A percentile compares a stretch with the other conserved stretches of the same genome.
Conservation (phyloP, 2,888 invertebrate genomes). For the Metalampra italica region DNA sequence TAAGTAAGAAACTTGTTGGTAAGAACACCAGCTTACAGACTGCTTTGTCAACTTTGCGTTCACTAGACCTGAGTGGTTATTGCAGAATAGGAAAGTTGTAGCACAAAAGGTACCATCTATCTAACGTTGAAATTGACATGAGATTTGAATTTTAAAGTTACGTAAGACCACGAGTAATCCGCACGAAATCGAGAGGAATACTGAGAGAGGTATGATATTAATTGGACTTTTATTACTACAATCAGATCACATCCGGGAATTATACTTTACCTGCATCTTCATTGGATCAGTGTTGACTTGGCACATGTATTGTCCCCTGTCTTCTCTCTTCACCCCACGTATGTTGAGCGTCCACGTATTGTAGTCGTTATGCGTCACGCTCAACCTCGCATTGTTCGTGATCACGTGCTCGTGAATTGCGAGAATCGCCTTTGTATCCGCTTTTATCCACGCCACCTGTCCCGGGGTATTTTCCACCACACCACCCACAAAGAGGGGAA, state of each 20-base stretch:
- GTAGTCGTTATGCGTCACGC: slow-evolving; percentile 94
- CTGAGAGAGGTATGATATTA: too few species aligned
- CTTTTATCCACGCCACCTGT: slow-evolving; percentile 97
- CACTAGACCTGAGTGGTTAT: too few species aligned
- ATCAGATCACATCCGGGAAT: too few species aligned
- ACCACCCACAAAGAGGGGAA: slow-evolving; percentile 14
- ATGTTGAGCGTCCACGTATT: slow-evolving; percentile 96
- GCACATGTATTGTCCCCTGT: slow-evolving; percentile 95
- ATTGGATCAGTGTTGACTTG: slow-evolving; percentile 96
- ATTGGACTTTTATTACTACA: too few species aligned
- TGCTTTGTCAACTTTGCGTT: background rate
- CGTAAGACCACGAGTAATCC: too few species aligned
- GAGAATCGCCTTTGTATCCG: slow-evolving; percentile 94
- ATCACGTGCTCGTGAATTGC: slow-evolving; percentile 96
- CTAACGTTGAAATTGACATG: too few species aligned
- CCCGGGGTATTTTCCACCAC: slow-evolving; percentile 17
- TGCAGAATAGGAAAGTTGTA: too few species aligned
- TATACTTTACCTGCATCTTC: slow-evolving; percentile 91
- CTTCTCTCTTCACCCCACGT: slow-evolving; percentile 89
- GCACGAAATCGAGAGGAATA: too few species aligned
- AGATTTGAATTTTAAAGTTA: too few species aligned
- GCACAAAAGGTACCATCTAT: too few species aligned
- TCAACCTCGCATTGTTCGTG: slow-evolving; percentile 93
- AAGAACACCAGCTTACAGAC: background rate
- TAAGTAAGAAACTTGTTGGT: too few species aligned